Evolutionary conservation across 1,140 invertebrate genomes (phyloP), one percentile per base, ranked within the genome.

Genomic region (Aphelenchoides avenae): DNA sequence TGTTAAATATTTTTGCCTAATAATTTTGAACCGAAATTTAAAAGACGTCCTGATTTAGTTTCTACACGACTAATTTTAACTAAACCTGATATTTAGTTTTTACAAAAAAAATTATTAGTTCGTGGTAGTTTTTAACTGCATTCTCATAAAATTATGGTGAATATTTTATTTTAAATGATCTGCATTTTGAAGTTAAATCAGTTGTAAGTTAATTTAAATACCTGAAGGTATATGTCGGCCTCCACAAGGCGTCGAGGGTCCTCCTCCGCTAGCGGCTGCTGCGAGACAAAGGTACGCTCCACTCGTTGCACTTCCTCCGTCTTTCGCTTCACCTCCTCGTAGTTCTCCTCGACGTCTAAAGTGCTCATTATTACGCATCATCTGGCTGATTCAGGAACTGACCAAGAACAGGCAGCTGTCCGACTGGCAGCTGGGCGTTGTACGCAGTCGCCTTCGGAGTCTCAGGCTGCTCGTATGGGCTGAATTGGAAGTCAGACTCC

Each of bases 211-310:
- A n/a, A n/a, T n/a, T n/a, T n/a, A n/a, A n/a, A n/a, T n/a, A n/a
- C n/a, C n/a, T 57, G 55, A 24, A 57, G n/a, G 36, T 56, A 57
- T 18, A 57, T 57, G 13, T 57, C 55, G 15, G 55, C 55, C 15
- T 41, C 55, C 11, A 37, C 55, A 3, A 40, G 11, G 15, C 55
- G 58, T 40, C 54, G 55, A 2, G 52, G 55, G 37, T 57, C 55
- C n/a, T 57, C 52, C 39, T 53, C 24, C 51, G 3, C 51, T 47
- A 5, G 39, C 49, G 11, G 22, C 4, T 30, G 36, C 29, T 5
- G 26, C 3, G 43, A 46, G 5, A 46, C 13, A n/a, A 46, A 27
- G 27, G 43, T 46, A 6, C 43, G 13, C 13, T 2, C 13, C 43
- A 24, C 27, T 26, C 0, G 1, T 6, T 48, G 15, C n/a, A 6